phyloP scores from a whole-genome alignment of 2,888 invertebrate species.

The Erebia ligea region DNA sequence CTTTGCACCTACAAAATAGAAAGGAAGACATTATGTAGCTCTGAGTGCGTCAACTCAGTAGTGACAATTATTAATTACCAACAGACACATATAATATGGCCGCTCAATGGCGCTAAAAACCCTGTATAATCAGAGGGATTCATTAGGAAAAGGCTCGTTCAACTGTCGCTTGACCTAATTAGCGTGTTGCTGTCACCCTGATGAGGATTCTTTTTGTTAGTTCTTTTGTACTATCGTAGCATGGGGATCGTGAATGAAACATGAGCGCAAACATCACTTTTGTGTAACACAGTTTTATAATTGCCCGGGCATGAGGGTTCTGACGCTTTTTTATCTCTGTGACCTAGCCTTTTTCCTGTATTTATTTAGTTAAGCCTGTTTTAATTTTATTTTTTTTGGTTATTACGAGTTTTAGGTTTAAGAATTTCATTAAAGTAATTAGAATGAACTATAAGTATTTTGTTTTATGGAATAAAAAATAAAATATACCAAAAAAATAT shows the following conservation, averaged over 20 bases:
- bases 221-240: slow-evolving; percentile 42
- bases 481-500: no score
- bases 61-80: slow-evolving; percentile 33
- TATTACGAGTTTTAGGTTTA: neutral
- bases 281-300: slow-evolving; percentile 20
- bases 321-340: slow-evolving; percentile 3
- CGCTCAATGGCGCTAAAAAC: slow-evolving; percentile 37
- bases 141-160: slow-evolving; percentile 37
- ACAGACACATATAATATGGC: slow-evolving; percentile 10
- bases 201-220: slow-evolving; percentile 43
- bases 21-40: neutral
- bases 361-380: neutral
- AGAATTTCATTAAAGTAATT: no score
- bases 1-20: neutral
- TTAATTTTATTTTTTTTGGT: neutral
- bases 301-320: slow-evolving; percentile 9
- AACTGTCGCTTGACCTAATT: slow-evolving; percentile 49
- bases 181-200: slow-evolving; percentile 43
- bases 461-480: no score
- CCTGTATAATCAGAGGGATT: slow-evolving; percentile 40
- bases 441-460: no score
- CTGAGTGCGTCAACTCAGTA: slow-evolving; percentile 22
- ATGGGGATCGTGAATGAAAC: slow-evolving; percentile 24
- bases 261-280: slow-evolving; percentile 19
- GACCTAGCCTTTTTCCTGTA: neutral